These are phyloP conservation scores for Hippasteria phrygiana DNA, from an alignment of 53 echinoderm and acorn worm species.

Conservation along the genomic window DNA sequence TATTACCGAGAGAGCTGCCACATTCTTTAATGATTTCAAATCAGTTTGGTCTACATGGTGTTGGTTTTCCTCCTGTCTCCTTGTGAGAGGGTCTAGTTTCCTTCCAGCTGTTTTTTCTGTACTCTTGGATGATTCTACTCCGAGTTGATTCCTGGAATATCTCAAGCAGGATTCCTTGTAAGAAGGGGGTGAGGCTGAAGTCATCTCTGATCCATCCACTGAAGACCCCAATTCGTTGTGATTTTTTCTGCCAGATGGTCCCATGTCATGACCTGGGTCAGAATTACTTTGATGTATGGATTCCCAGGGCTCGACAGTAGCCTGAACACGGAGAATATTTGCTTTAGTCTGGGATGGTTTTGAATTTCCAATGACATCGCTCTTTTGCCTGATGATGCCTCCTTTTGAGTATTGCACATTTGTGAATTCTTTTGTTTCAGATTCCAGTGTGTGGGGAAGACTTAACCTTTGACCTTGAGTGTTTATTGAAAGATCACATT, in stretches of 20 bases:
- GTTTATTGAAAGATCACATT: not conserved
- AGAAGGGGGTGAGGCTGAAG: constrained; percentile 25
- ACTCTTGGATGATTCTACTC: constrained; percentile 17
- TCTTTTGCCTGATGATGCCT: not conserved
- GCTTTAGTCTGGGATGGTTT: not conserved
- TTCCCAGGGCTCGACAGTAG: not conserved
- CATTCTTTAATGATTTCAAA: not conserved
- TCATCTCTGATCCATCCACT: not conserved
- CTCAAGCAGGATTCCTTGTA: constrained; percentile 30
- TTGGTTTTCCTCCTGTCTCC: not conserved
- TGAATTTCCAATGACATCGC: not conserved
- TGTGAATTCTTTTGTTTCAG: not conserved
- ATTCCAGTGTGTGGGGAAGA: not conserved
- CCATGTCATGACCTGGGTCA: not conserved
- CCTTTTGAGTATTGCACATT: constrained; percentile 10
- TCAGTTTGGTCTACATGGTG: not conserved
- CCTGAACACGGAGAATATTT: constrained; percentile 8
- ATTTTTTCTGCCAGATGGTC: not conserved
- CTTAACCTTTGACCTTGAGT: not conserved
- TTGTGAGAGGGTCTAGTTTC: not conserved
- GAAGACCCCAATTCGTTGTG: not conserved
- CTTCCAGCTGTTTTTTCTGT: not conserved
- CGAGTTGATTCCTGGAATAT: not conserved
- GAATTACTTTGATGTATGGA: not conserved
- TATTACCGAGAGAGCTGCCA: not conserved